These are phyloP conservation scores for Caiman crocodilus DNA, from an alignment of 2,797 vertebrate genomes.

Conservation along the genomic window DNA sequence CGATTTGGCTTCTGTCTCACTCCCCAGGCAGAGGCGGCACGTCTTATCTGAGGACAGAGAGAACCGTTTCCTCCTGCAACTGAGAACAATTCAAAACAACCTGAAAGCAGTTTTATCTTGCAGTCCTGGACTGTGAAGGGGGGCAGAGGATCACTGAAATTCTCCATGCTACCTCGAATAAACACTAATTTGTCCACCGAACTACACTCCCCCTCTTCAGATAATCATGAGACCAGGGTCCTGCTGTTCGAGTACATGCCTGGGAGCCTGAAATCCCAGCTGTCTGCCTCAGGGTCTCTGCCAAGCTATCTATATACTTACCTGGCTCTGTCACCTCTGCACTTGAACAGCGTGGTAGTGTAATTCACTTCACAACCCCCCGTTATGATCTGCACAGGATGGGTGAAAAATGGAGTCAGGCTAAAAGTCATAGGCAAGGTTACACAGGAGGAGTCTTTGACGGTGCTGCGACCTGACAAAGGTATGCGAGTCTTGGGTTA, in stretches of 20 bases:
- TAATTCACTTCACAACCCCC: not conserved
- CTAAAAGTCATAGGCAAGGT: not conserved
- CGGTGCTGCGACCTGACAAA: not conserved
- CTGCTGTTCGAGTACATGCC: not conserved
- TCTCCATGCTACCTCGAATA: not conserved
- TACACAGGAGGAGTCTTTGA: not conserved
- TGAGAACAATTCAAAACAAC: not conserved
- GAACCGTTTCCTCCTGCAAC: not conserved
- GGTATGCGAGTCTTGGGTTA: not conserved
- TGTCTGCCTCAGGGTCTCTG: not conserved
- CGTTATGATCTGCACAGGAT: not conserved
- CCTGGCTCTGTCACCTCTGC: not conserved
- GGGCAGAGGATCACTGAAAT: not conserved
- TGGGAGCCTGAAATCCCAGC: not conserved
- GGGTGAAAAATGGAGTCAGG: not conserved
- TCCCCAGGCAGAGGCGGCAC: not conserved
- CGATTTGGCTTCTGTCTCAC: not conserved
- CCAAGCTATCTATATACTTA: not conserved
- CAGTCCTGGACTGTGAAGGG: not conserved
- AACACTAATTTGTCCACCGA: not conserved
- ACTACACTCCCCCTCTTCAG: not conserved
- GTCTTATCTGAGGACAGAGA: not conserved
- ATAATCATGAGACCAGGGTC: not conserved
- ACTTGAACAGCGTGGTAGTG: not conserved
- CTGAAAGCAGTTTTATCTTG: not conserved